Evolutionary conservation across 2,113 vertebrate genomes (phyloP), one percentile per base, ranked within the genome.

Genomic region (Haemorhous mexicanus): DNA sequence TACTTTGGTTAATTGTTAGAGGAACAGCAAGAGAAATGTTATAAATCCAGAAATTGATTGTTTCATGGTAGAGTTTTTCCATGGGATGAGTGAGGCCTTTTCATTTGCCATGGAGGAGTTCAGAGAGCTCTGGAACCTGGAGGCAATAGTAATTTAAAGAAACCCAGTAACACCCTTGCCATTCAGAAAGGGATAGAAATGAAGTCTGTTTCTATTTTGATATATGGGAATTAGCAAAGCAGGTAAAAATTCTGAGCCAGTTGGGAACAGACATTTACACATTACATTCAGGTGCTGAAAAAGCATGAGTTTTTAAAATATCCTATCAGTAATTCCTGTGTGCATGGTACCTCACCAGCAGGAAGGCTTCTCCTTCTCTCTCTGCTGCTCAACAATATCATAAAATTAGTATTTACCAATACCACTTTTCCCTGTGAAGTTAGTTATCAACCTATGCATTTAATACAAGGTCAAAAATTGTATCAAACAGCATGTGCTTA

Each of bases 1-100:
- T 87, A 73, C 92, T 97, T 95, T 67, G 74, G 70, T 49, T 94
- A 93, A 75, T 92, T 84, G 91, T 83, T 70, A 94, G 72, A 87
- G 68, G 61, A 95, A 47, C 32, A 87, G 52, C 43, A 86, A 87
- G 7, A 80, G 59, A 84, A 94, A 90, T 4, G 16, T 87, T 77
- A 74, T 49, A 73, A 87, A 90, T 78, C 52, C 33, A 4, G 15
- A 74, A 18, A 56, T 28, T 6, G 68, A 27, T 55, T 50, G 79
- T 58, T 95, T 32, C 58, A n/a, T 47, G n/a, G 59, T 21, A n/a
- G 26, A 66, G 15, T 55, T 90, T 82, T 87, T 75, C 22, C 67
- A 32, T 1, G 43, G 44, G 28, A 20, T 2, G 18, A 59, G 9
- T 20, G 17, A 59, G 17, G 30, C 35, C 61, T 80, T 62, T 47